Conservation (phyloP, 2,888 invertebrate species). For the Cephus pulcher region DNA sequence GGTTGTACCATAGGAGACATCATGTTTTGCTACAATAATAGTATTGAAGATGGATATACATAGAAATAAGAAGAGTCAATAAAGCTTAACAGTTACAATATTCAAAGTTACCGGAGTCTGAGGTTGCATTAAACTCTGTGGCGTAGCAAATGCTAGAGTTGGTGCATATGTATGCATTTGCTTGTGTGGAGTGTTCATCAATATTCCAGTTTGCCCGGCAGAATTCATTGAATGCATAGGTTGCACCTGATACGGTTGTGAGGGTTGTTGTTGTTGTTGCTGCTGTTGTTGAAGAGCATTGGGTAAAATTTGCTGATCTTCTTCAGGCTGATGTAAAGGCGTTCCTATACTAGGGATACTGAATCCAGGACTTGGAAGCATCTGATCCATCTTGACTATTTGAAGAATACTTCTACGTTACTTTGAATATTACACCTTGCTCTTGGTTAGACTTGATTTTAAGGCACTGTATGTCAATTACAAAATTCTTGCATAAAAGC, state of each 20-base stretch:
- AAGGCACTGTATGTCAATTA: background rate
- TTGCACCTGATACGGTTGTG: constrained; percentile 67
- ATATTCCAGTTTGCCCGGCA: constrained; percentile 71
- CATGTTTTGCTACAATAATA: constrained; percentile 77
- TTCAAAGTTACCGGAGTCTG: constrained; percentile 81
- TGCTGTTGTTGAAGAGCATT: constrained; percentile 83
- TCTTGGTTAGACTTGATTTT: background rate
- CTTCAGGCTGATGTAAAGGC: constrained; percentile 89
- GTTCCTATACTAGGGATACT: constrained; percentile 93
- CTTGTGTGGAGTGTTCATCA: constrained; percentile 77
- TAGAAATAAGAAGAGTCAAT: background rate
- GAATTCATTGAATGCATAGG: constrained; percentile 73
- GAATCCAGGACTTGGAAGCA: constrained; percentile 89
- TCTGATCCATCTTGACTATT: constrained; percentile 81
- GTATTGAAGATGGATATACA: background rate
- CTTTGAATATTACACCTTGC: background rate
- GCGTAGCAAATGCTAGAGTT: constrained; percentile 80
- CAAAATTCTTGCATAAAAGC: background rate
- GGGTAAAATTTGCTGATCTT: constrained; percentile 90
- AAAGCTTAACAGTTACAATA: background rate
- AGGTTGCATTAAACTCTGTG: constrained; percentile 89
- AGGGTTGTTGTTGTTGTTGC: constrained; percentile 67
- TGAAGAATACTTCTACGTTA: background rate
- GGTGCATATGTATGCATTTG: constrained; percentile 81
- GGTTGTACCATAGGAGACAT: constrained; percentile 87